Evolutionary conservation across 2,888 invertebrate genomes (phyloP).

Genomic region (Lepidocyrtoides sp.): DNA sequence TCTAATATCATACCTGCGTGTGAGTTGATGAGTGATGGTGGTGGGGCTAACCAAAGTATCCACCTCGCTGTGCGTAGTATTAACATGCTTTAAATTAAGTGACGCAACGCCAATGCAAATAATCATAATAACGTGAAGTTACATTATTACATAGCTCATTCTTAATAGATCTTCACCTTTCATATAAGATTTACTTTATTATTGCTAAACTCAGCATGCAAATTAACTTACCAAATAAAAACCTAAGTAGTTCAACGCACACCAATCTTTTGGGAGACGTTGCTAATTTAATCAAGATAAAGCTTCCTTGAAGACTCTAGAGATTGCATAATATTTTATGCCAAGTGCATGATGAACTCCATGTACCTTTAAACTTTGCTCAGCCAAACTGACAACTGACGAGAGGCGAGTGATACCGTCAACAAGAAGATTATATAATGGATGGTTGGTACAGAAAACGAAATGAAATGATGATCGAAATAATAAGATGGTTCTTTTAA

Average conservation of each 20-base stretch:
- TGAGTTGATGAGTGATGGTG: not conserved
- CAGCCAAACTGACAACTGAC: too few species aligned
- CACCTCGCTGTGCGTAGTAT: not conserved
- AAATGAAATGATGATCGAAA: too few species aligned
- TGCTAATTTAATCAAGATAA: conserved; percentile 63
- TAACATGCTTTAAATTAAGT: not conserved
- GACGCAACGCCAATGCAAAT: conserved; percentile 22
- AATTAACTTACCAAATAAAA: conserved; percentile 55
- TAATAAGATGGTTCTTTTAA: too few species aligned
- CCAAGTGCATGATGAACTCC: not conserved
- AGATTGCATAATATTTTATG: not conserved
- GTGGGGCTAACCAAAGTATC: conserved; percentile 2
- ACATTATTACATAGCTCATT: not conserved
- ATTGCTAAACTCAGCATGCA: conserved; percentile 30
- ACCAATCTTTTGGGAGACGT: conserved; percentile 19
- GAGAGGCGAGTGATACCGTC: too few species aligned
- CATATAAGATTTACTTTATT: not conserved
- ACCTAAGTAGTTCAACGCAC: conserved; percentile 2
- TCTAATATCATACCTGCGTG: not conserved
- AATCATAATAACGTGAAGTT: conserved; percentile 12
- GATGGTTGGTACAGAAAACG: too few species aligned
- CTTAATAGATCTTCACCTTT: conserved; percentile 69
- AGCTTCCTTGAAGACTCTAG: conserved; percentile 37
- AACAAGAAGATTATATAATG: too few species aligned
- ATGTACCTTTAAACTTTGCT: not conserved